phyloP scores from a whole-genome alignment of 2,888 invertebrate species.

The Lacanobia oleracea region DNA sequence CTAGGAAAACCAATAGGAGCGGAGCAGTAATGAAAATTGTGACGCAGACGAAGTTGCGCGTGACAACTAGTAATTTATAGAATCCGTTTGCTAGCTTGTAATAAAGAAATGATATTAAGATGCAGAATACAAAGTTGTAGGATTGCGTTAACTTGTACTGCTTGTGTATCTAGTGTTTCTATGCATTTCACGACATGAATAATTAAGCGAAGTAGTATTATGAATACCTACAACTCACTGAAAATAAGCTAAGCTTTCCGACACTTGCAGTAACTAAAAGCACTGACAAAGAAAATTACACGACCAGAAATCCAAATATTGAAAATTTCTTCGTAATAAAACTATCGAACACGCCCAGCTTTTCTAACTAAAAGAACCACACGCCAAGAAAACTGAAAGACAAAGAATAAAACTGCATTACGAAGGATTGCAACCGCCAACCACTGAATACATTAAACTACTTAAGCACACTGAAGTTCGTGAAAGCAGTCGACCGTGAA shows the following conservation, averaged over 20 bases:
- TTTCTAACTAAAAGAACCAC: conserved; percentile 11
- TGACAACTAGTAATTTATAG: no score
- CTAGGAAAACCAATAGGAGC: no score
- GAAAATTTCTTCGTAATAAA: not conserved
- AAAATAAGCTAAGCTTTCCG: not conserved
- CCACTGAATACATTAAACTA: conserved; percentile 27
- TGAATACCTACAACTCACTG: not conserved
- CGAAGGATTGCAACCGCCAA: conserved; percentile 29
- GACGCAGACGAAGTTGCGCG: no score
- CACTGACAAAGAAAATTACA: not conserved
- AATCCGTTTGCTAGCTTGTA: no score
- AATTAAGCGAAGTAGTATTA: not conserved
- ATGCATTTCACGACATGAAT: no score
- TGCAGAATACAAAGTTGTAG: no score
- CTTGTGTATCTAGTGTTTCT: no score
- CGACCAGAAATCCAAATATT: not conserved
- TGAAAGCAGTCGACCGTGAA: conserved; percentile 19
- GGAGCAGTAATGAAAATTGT: no score
- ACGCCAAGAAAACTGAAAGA: conserved; percentile 38
- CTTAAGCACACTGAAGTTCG: conserved; percentile 34
- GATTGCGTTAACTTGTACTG: no score
- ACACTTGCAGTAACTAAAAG: no score
- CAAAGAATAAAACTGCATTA: conserved; percentile 45
- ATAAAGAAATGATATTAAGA: no score
- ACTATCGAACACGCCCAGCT: conserved; percentile 4